Evolutionary conservation across 2,797 vertebrate species (phyloP).

Genomic region (Podarcis siculus): DNA sequence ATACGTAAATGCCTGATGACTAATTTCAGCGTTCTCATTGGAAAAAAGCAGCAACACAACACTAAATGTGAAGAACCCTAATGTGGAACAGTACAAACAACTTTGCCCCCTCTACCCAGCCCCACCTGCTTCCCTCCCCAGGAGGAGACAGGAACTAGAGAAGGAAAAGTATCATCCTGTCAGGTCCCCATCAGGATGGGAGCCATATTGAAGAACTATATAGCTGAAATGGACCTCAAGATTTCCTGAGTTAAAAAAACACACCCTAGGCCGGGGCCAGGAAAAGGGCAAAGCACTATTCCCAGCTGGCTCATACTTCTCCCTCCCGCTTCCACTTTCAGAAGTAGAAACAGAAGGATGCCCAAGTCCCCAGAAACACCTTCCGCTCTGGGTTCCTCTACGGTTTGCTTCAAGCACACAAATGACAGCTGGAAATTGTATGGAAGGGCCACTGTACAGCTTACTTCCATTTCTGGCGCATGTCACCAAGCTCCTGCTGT

Average conservation of each 20-base stretch:
- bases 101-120: background rate
- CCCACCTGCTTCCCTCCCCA: conserved; percentile 2
- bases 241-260: background rate
- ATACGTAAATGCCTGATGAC: background rate
- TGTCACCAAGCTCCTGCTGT: background rate
- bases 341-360: background rate
- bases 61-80: background rate
- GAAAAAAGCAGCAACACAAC: background rate
- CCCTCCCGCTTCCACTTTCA: background rate
- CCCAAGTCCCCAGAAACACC: background rate
- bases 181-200: background rate
- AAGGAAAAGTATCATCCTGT: conserved; percentile 16
- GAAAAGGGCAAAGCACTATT: background rate
- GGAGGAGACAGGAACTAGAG: conserved; percentile 10
- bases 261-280: background rate
- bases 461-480: background rate
- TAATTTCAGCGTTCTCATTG: background rate
- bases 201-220: background rate
- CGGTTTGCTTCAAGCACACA: background rate
- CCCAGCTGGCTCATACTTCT: background rate
- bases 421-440: background rate
- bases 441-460: too few relatives aligned
- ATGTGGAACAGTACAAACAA: background rate
- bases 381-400: background rate
- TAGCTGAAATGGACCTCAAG: background rate